Evolutionary conservation across 2,888 invertebrate genomes (phyloP).

Genomic region (Thymelicus sylvestris): DNA sequence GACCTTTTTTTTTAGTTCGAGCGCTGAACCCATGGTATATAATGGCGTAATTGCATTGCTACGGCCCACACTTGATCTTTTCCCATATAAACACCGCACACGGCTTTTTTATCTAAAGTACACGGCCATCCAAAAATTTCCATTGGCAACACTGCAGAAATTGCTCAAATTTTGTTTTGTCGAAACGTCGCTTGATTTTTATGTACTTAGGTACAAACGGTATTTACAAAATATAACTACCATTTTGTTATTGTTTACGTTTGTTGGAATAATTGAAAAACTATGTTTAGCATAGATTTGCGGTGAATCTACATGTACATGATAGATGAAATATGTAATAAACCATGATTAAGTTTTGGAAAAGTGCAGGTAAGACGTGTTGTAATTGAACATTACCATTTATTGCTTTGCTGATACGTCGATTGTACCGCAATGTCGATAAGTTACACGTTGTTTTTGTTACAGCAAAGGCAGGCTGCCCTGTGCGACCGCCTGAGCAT

Average conservation of each 20-base stretch:
- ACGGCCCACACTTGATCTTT: too few species aligned
- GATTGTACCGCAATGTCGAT: constrained; percentile 17
- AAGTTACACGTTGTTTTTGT: constrained; percentile 32
- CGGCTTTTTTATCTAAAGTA: too few species aligned
- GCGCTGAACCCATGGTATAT: too few species aligned
- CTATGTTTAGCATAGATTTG: constrained; percentile 16
- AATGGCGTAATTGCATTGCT: too few species aligned
- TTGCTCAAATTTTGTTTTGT: constrained; percentile 1
- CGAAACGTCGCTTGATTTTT: constrained; percentile 37
- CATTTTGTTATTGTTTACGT: constrained; percentile 64
- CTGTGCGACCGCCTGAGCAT: constrained; percentile 77
- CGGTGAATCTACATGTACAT: background rate
- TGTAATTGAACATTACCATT: constrained; percentile 31
- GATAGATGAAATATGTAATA: constrained; percentile 23
- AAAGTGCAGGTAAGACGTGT: constrained; percentile 86
- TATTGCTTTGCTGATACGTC: constrained; percentile 24
- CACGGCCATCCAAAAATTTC: too few species aligned
- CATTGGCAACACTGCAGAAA: too few species aligned
- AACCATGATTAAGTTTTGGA: constrained; percentile 91
- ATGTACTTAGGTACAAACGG: constrained; percentile 25
- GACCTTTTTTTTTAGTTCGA: too few species aligned
- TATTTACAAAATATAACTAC: constrained; percentile 57
- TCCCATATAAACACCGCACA: too few species aligned
- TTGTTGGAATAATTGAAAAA: constrained; percentile 55
- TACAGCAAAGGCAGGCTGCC: constrained; percentile 79